Evolutionary conservation across 2,797 vertebrate species (phyloP).

Genomic region (Selene dorsalis): DNA sequence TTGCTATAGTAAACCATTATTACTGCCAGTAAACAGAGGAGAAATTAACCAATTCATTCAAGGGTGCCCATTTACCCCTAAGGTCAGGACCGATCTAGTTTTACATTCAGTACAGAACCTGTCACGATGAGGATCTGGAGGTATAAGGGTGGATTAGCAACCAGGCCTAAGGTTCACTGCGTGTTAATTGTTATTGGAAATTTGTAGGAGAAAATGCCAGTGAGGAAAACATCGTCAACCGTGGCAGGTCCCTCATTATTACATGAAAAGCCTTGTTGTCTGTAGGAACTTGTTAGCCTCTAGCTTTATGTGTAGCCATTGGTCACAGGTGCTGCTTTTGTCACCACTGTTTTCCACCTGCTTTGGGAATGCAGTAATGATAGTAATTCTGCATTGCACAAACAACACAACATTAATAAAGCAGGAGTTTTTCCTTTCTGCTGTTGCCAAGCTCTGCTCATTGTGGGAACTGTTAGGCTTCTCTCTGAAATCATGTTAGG

Average conservation of each 20-base stretch:
- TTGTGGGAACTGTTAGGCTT: too few species aligned
- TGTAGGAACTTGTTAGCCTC: slow-evolving; percentile 12
- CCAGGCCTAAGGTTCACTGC: slow-evolving; percentile 13
- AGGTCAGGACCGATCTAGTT: background rate
- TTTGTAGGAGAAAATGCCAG: slow-evolving; percentile 31
- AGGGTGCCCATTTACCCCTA: background rate
- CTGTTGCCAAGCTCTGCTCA: too few species aligned
- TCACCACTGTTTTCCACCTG: slow-evolving; percentile 9
- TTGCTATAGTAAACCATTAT: slow-evolving; percentile 8
- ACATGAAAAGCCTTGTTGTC: slow-evolving; percentile 30
- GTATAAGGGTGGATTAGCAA: slow-evolving; percentile 16
- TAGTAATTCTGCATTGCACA: background rate
- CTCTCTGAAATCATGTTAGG: too few species aligned
- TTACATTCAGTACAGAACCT: background rate
- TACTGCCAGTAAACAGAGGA: background rate
- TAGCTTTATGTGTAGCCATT: slow-evolving; percentile 11
- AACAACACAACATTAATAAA: background rate
- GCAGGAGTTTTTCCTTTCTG: background rate
- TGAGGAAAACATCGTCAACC: slow-evolving; percentile 31
- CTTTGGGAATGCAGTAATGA: background rate
- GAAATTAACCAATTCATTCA: slow-evolving; percentile 9
- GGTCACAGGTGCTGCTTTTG: slow-evolving; percentile 35
- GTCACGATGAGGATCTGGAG: background rate
- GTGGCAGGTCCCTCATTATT: slow-evolving; percentile 30
- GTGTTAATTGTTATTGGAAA: slow-evolving; percentile 39